Evolutionary conservation across 2,888 invertebrate genomes (phyloP), one percentile per base, ranked within the genome.

Genomic region (Rugalucina vietnamica): DNA sequence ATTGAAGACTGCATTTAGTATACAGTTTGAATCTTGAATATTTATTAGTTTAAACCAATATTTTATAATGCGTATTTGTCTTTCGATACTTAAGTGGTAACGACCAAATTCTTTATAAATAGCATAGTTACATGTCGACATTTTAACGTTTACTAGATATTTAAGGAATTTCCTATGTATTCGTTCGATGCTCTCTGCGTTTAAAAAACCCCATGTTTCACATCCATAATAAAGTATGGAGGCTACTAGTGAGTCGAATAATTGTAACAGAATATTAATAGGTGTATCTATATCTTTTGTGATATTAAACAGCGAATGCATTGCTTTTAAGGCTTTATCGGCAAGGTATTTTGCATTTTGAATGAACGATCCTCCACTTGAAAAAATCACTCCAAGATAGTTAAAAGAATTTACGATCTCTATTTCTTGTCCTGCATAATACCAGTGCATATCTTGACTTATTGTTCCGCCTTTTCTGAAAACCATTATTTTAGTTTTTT

Each of bases 301-400:
- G 18, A 5, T 69, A 14, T 24, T 8, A 18, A 69, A 32, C 10
- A 69, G 36, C 18, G 69, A 34, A n/a, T 32, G 4, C 69, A 69
- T 14, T 14, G 69, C 69, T 69, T 32, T 69, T 24, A 69, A 24
- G 4, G 69, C 69, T 69, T 69, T 69, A 10, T 32, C 69, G 18
- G 69, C 12, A 5, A 69, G 32, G 5, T 24, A 18, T 10, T 69
- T 32, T 29, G 32, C 18, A 29, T 10, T 24, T 14, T 34, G 12
- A 10, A 36, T 5, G n/a, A 69, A 69, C 4, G 69, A 10, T 10
- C 49, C 74, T 50, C n/a, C 27, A 54, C 1, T 34, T 72, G 18
- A 90, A 90, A 85, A 79, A 76, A 27, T 32, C 10, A 29, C 5
- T 10, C 50, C 74, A 18, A 74, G 24, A 21, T 74, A 74, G 32